These are phyloP conservation scores for Alosa sapidissima DNA, from an alignment of 2,797 vertebrate genomes.

Conservation along the genomic window DNA sequence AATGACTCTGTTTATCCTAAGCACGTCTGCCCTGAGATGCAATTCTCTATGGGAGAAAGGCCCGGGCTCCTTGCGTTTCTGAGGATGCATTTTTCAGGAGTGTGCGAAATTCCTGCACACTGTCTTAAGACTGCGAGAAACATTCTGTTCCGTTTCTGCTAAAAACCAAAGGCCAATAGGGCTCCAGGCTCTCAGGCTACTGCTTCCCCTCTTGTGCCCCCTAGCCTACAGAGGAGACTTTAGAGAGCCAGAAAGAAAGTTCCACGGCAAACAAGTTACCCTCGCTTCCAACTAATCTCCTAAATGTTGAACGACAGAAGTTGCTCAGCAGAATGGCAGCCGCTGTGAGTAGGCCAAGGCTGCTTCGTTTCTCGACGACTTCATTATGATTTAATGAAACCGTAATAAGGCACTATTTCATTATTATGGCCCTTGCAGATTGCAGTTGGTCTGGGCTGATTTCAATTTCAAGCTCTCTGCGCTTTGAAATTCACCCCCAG, in stretches of 20 bases:
- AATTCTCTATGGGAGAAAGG: not conserved
- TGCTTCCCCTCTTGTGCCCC: not conserved
- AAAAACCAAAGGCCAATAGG: conserved; percentile 9
- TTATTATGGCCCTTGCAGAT: conserved; percentile 4
- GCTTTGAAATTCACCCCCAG: not conserved
- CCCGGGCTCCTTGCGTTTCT: not conserved
- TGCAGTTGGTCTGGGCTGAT: conserved; percentile 2
- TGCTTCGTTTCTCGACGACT: conserved; percentile 2
- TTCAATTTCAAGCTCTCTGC: conserved; percentile 19
- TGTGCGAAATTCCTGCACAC: not conserved
- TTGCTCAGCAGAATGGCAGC: not conserved
- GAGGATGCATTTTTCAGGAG: conserved; percentile 7
- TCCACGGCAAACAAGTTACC: conserved; percentile 13
- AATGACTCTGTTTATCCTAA: not conserved
- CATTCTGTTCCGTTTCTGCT: conserved; percentile 18
- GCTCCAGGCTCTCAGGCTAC: conserved; percentile 5
- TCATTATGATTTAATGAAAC: conserved; percentile 18
- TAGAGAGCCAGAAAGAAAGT: not conserved
- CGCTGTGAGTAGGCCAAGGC: not conserved
- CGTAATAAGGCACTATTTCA: conserved; percentile 21
- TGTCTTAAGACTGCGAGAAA: not conserved
- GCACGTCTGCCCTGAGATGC: not conserved
- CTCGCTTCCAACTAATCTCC: not conserved
- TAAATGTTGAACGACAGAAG: conserved; percentile 3
- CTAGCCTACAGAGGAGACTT: not conserved